Base-by-base conservation (phyloP, 37 sponge, comb jelly and placozoan genomes). In the Beroe forskalii region DNA sequence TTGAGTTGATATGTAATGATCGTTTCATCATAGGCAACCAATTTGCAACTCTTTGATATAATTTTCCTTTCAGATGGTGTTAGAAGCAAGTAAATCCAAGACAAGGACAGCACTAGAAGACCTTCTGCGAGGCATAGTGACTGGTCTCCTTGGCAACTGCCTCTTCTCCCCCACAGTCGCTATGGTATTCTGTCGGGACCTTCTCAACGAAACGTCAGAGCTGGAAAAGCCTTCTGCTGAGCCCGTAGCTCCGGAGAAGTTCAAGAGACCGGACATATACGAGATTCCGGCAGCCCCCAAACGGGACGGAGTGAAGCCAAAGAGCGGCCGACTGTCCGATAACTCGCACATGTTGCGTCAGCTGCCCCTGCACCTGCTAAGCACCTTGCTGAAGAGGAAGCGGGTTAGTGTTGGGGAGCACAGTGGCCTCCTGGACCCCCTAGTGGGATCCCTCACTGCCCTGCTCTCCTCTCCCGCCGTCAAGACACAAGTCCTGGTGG, bases 151-250 rank as follows among this genome's bases (percentile, higher is more conserved):
- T 25, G n/a, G 35, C 1, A 80, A 80, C 86, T 23, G n/a, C 12
- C 86, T 80, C 86, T n/a, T 80, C 44, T 42, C 86, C 55, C 86
- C 86, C n/a, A 80, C 86, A 2, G 86, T 80, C 20, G 37, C 86
- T 38, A 41, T 80, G 86, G 86, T 80, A 3, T 80, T 80, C 55
- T 41, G 55, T 44, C 17, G 40, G 40, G 30, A 41, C 1, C 44
- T 80, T 14, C 55, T 80, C 1, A 44, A 44, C 55, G 44, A 41
- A 2, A 44, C 40, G 14, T 12, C 23, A 0, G 86, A 35, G 17
- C 1, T 44, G 20, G 55, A 80, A 48, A 80, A 80, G 27, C 9
- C 44, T 6, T 0, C 17, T 2, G 40, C 2, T 33, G 76, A 4
- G 8, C 20, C 55, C 27, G 27, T n/a, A 6, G 39, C 6, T 6